Conservation (phyloP, 2,113 vertebrate genomes). For the Tretioscincus oriximinensis region DNA sequence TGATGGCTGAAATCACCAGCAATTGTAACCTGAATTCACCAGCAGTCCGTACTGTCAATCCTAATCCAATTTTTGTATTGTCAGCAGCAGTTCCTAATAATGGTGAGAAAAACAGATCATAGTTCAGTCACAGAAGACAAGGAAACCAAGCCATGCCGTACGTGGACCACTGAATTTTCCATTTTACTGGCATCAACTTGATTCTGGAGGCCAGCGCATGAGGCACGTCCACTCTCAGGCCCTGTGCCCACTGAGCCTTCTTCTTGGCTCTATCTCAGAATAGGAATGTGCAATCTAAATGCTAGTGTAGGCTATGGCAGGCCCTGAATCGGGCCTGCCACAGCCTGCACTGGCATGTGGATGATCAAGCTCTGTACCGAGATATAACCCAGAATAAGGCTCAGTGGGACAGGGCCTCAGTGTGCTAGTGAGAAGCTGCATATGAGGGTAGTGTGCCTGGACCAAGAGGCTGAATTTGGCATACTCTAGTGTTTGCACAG, state of each 20-base stretch:
- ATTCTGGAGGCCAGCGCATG: background rate
- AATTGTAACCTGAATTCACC: background rate
- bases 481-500: background rate
- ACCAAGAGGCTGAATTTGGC: background rate
- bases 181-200: background rate
- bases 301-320: too few relatives aligned
- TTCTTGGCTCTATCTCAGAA: too few relatives aligned
- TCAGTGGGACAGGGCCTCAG: too few relatives aligned
- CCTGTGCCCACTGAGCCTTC: too few relatives aligned
- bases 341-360: too few relatives aligned
- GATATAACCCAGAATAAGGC: too few relatives aligned
- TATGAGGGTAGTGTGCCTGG: background rate
- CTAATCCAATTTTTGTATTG: background rate
- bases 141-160: background rate
- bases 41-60: background rate
- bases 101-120: background rate
- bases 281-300: too few relatives aligned
- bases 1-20: background rate
- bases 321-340: too few relatives aligned
- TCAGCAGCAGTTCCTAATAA: background rate
- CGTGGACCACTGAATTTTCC: background rate
- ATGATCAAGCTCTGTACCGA: too few relatives aligned
- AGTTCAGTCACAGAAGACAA: background rate
- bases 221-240: background rate
- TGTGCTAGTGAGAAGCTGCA: background rate